Evolutionary conservation across 2,888 invertebrate genomes (phyloP).

Genomic region (Lithophane leautieri): DNA sequence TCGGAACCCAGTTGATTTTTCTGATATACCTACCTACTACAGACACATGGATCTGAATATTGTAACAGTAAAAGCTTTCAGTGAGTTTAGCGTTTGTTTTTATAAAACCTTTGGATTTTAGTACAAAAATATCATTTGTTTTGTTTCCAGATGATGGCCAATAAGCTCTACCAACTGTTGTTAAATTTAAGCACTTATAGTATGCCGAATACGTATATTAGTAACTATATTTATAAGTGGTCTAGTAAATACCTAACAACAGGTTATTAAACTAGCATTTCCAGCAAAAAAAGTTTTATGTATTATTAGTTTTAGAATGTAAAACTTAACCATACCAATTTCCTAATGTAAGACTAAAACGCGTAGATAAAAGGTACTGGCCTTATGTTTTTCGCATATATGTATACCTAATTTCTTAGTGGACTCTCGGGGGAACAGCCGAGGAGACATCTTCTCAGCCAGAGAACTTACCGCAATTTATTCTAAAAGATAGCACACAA

Average conservation of each 20-base stretch:
- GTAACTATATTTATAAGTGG: not conserved
- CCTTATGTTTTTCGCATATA: slow-evolving; percentile 18
- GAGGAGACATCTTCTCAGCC: slow-evolving; percentile 24
- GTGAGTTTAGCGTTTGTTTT: slow-evolving; percentile 17
- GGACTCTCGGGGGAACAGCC: slow-evolving; percentile 15
- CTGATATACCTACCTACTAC: slow-evolving; percentile 4
- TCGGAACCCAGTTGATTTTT: slow-evolving; percentile 19
- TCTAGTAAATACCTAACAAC: not conserved
- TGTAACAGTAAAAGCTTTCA: slow-evolving; percentile 25
- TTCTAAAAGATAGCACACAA: slow-evolving; percentile 5
- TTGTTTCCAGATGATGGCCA: not conserved
- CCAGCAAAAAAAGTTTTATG: too few species aligned
- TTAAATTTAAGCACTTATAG: not conserved
- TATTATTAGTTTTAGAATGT: not conserved
- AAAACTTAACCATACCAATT: slow-evolving; percentile 3
- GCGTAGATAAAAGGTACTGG: not conserved
- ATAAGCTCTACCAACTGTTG: slow-evolving; percentile 4
- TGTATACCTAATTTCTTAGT: slow-evolving; percentile 38
- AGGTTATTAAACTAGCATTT: not conserved
- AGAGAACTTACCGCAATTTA: slow-evolving; percentile 22
- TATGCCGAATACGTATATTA: too few species aligned
- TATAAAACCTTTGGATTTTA: slow-evolving; percentile 14
- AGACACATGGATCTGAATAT: slow-evolving; percentile 16
- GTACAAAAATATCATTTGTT: slow-evolving; percentile 7
- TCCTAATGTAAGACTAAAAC: not conserved